Conservation (phyloP, 2,888 invertebrate species). For the Adelognathus sp. region DNA sequence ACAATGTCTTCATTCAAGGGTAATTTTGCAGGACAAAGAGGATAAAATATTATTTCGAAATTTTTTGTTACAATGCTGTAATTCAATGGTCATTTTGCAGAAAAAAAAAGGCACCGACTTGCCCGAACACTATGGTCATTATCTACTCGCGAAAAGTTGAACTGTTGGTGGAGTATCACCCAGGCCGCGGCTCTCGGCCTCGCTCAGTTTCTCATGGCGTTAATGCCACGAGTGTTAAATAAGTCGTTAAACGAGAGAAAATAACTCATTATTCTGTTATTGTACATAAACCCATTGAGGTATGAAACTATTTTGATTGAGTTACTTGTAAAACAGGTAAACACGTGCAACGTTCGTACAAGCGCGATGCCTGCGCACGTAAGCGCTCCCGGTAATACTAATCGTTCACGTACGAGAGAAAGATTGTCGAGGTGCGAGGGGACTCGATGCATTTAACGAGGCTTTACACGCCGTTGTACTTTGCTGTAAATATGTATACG, state of each 20-base stretch:
- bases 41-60: too few species aligned
- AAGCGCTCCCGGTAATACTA: conserved; percentile 47
- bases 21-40: too few species aligned
- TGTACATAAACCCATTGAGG: conserved; percentile 53
- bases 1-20: too few species aligned
- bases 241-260: conserved; percentile 61
- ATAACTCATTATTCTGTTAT: conserved; percentile 64
- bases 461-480: conserved; percentile 23
- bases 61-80: too few species aligned
- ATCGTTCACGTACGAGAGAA: conserved; percentile 2
- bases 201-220: conserved; percentile 10
- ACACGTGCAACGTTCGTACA: conserved; percentile 22
- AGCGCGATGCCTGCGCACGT: conserved; percentile 51
- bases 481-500: conserved; percentile 21
- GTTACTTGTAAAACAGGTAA: conserved; percentile 58
- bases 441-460: conserved; percentile 57
- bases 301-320: conserved; percentile 59
- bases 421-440: conserved; percentile 31
- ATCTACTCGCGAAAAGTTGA: not conserved
- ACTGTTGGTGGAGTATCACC: not conserved
- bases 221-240: conserved; percentile 57
- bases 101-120: too few species aligned
- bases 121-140: not conserved
- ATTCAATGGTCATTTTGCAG: too few species aligned
- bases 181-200: not conserved